Conservation (phyloP, 2,888 invertebrate genomes). For the Heteropelma amictum region DNA sequence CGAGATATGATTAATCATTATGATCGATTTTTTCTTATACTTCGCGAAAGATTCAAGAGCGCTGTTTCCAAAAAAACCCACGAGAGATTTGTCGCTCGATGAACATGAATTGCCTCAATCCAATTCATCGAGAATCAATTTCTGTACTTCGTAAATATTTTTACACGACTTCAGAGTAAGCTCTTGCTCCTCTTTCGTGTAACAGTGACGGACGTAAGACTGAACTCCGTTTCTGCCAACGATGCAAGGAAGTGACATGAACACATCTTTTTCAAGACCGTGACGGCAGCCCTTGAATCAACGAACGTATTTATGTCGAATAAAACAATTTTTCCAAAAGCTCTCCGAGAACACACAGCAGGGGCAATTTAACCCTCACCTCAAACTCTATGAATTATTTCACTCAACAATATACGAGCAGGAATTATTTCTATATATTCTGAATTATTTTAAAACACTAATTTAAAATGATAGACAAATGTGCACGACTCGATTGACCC, state of each 20-base stretch:
- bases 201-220: constrained; percentile 69
- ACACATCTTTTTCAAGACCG: constrained; percentile 80
- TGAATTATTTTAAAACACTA: too few species aligned
- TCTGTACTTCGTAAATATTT: constrained; percentile 70
- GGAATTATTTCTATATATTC: too few species aligned
- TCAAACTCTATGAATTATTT: too few species aligned
- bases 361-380: too few species aligned
- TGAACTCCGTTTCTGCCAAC: constrained; percentile 75
- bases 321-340: background rate
- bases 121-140: constrained; percentile 64
- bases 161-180: constrained; percentile 66
- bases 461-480: too few species aligned
- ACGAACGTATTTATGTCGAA: background rate
- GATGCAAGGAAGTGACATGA: constrained; percentile 80
- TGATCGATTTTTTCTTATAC: background rate
- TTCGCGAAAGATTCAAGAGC: background rate
- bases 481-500: background rate
- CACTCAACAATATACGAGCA: too few species aligned
- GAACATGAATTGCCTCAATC: constrained; percentile 52
- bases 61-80: background rate
- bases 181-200: constrained; percentile 70
- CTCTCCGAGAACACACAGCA: too few species aligned
- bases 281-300: constrained; percentile 74
- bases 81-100: background rate
- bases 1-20: background rate